Evolutionary conservation across 2,797 vertebrate genomes (phyloP), one percentile per base, ranked within the genome.

Genomic region (Remorina albescens): DNA sequence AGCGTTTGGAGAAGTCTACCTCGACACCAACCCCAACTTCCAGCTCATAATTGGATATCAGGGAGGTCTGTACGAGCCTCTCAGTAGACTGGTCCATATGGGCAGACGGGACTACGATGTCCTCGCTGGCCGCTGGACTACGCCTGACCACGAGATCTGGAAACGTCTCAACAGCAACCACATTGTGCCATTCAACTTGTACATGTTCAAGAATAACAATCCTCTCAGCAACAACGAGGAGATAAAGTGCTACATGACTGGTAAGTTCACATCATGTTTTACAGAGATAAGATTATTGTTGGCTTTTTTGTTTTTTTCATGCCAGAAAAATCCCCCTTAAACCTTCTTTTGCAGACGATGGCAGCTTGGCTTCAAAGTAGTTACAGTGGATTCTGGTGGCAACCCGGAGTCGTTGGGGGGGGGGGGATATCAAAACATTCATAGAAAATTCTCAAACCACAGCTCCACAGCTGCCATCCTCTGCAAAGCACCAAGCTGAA

Each of bases 191-290:
- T 99, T 99, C 91, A 99, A 99, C 90, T 90, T 99, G 73, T 99
- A 99, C 82, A 98, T 99, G 98, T 99, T 99, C 92, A 99, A 99
- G 93, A 99, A 97, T 86, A 99, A 99, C 93, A 99, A 99, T 71
- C 98, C 98, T 16, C 95, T 99, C 71, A 99, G 96, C 94, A 97
- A 96, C 90, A 93, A 95, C 10, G 95, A 97, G 87, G 98, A 99
- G 90, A 97, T 96, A 84, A 98, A 97, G 87, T 99, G 98, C 90
- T 99, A 98, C 93, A 99, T 99, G 97, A 99, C 98, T 83, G 98
- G 98, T 99, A 90, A 88, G 94, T 76, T 30, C 1, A 53, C 25
- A 53, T 1, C 16, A 1, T 42, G 16, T 60, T 65, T 70, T 46
- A 47, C 13, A 56, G 1, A 30, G 25, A 41, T 34, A 7, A 57